Evolutionary conservation across 1,140 invertebrate species (phyloP).

Genomic region (Drosophila pallidifrons): DNA sequence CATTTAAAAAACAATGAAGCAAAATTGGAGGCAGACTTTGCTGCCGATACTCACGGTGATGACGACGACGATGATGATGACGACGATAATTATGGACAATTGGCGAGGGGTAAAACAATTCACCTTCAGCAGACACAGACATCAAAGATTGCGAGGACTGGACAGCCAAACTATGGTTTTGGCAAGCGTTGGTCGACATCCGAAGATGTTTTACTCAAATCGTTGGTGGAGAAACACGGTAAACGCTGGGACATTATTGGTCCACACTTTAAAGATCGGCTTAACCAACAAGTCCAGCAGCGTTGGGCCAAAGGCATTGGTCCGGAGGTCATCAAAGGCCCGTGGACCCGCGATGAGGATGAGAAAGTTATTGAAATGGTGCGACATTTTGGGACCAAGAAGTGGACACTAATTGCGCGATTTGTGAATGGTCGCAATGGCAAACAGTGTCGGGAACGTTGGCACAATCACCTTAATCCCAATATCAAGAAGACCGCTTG

Average conservation of each 20-base stretch:
- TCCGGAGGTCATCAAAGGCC: constrained; percentile 97
- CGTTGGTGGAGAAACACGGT: constrained; percentile 91
- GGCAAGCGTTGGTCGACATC: constrained; percentile 82
- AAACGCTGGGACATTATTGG: constrained; percentile 94
- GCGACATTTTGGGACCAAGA: constrained; percentile 96
- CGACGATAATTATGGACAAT: background rate
- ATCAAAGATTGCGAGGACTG: background rate
- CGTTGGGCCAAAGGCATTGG: constrained; percentile 98
- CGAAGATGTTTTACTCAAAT: constrained; percentile 91
- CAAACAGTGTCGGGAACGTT: constrained; percentile 96
- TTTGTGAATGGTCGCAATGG: constrained; percentile 95
- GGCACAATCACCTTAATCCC: constrained; percentile 99
- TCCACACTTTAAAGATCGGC: constrained; percentile 93
- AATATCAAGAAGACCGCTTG: constrained; percentile 99
- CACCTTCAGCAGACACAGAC: constrained; percentile 5
- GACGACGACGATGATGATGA: too few relatives aligned
- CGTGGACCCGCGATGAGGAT: constrained; percentile 99
- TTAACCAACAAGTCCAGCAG: constrained; percentile 98
- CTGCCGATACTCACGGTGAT: too few relatives aligned
- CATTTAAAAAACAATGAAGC: too few relatives aligned
- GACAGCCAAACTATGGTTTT: constrained; percentile 65
- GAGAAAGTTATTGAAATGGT: constrained; percentile 97
- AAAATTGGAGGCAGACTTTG: too few relatives aligned
- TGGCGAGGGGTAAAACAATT: background rate
- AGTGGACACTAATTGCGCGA: constrained; percentile 98